These are phyloP conservation scores for Amniataba percoides DNA, from an alignment of 2,797 vertebrate genomes.

Conservation along the genomic window DNA sequence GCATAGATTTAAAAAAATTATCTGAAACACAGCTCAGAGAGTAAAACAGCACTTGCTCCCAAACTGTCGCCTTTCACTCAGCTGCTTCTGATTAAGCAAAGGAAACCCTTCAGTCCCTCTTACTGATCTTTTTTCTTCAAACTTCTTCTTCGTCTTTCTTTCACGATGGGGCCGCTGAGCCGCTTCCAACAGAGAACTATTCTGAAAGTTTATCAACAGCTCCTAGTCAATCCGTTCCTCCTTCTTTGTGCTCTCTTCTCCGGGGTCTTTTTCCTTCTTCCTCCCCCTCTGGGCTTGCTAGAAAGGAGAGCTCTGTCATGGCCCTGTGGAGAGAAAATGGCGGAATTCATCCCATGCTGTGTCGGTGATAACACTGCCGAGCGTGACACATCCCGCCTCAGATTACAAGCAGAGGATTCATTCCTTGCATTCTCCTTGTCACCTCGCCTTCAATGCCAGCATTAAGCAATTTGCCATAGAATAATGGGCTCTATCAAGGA, in stretches of 20 bases:
- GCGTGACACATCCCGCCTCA: slow-evolving; percentile 76
- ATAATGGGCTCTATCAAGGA: slow-evolving; percentile 78
- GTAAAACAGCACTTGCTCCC: slow-evolving; percentile 73
- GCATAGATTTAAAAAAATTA: slow-evolving; percentile 31
- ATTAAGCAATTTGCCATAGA: slow-evolving; percentile 80
- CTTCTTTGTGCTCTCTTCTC: slow-evolving; percentile 74
- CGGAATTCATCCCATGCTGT: slow-evolving; percentile 82
- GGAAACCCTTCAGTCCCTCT: slow-evolving; percentile 60
- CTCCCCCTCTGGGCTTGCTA: slow-evolving; percentile 57
- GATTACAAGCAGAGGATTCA: slow-evolving; percentile 82
- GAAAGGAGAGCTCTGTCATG: slow-evolving; percentile 78
- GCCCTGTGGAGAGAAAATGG: slow-evolving; percentile 77
- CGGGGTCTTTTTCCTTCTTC: slow-evolving; percentile 54
- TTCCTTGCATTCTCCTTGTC: slow-evolving; percentile 77
- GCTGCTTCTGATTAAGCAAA: slow-evolving; percentile 76
- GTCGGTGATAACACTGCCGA: slow-evolving; percentile 78
- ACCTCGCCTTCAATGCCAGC: slow-evolving; percentile 76
- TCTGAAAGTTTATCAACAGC: slow-evolving; percentile 84
- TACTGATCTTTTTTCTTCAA: slow-evolving; percentile 43
- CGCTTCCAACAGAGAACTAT: slow-evolving; percentile 77
- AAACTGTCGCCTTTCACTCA: slow-evolving; percentile 66
- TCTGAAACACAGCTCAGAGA: slow-evolving; percentile 49
- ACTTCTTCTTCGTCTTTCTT: slow-evolving; percentile 56
- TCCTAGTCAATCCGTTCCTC: slow-evolving; percentile 67
- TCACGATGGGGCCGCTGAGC: slow-evolving; percentile 60